Evolutionary conservation across 2,888 invertebrate species (phyloP).

Genomic region (Callyntrura guangdongensis): DNA sequence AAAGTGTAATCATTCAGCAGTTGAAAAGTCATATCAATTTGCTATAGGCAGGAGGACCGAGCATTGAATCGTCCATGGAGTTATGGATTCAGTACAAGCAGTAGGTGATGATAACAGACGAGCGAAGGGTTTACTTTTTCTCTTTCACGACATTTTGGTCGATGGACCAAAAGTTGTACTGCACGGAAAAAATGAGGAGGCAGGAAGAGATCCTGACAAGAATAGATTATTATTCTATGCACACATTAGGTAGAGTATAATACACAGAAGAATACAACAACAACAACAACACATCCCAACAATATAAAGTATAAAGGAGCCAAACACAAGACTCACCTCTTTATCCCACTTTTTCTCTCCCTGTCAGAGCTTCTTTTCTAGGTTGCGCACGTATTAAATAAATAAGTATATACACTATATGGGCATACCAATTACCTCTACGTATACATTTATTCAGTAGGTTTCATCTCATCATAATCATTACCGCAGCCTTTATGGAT

Average conservation of each 20-base stretch:
- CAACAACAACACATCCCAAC: conserved; percentile 47
- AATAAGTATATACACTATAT: background rate
- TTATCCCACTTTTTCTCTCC: background rate
- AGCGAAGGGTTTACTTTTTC: conserved; percentile 50
- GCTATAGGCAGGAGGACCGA: background rate
- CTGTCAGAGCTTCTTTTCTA: conserved; percentile 1
- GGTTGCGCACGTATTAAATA: conserved; percentile 30
- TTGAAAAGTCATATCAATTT: too few species aligned
- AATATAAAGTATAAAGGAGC: conserved; percentile 12
- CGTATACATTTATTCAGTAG: conserved; percentile 23
- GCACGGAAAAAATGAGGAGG: background rate
- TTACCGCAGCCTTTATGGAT: conserved; percentile 37
- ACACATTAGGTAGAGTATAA: conserved; percentile 46
- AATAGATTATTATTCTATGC: conserved; percentile 73
- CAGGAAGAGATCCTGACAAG: conserved; percentile 62
- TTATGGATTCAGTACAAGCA: too few species aligned
- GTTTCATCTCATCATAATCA: conserved; percentile 50
- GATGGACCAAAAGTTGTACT: conserved; percentile 25
- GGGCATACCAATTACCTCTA: conserved; percentile 21
- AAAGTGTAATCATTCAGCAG: too few species aligned
- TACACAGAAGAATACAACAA: conserved; percentile 59
- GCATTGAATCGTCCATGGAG: too few species aligned
- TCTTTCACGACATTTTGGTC: conserved; percentile 13
- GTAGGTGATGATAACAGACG: background rate
- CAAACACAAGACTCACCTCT: conserved; percentile 55